phyloP scores from a whole-genome alignment of 2,888 invertebrate genomes.

The Meliscaeva auricollis region DNA sequence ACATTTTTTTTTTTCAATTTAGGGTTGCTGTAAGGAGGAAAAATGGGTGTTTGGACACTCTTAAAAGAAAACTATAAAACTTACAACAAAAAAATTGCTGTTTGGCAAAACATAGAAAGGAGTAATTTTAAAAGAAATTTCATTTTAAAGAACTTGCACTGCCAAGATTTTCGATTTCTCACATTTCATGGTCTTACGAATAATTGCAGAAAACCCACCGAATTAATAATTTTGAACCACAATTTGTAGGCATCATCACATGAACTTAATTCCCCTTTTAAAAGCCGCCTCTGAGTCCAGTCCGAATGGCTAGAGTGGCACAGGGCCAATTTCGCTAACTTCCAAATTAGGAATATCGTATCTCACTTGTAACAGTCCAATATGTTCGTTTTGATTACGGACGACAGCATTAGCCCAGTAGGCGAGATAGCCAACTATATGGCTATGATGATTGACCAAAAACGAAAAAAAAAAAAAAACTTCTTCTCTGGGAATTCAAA shows the following conservation, averaged over 20 bases:
- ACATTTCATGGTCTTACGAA: too few species aligned
- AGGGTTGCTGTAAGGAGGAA: background rate
- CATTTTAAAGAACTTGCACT: too few species aligned
- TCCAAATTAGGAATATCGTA: conserved; percentile 62
- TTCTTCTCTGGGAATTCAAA: conserved; percentile 55
- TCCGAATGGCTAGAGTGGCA: conserved; percentile 31
- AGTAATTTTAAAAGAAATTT: too few species aligned
- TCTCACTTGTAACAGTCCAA: conserved; percentile 47
- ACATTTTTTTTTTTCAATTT: background rate
- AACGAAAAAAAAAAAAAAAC: conserved; percentile 33
- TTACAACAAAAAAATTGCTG: too few species aligned
- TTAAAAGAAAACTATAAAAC: too few species aligned
- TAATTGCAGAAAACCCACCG: too few species aligned
- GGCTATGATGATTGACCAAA: conserved; percentile 39
- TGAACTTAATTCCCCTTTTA: background rate
- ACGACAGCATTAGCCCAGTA: conserved; percentile 57
- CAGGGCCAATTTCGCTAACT: conserved; percentile 55
- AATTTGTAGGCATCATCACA: too few species aligned
- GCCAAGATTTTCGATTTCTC: too few species aligned
- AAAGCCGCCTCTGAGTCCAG: conserved; percentile 2
- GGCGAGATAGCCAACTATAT: conserved; percentile 37
- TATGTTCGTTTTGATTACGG: conserved; percentile 60
- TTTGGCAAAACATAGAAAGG: too few species aligned
- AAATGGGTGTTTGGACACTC: background rate
- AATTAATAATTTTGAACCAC: too few species aligned